These are phyloP conservation scores for Onthophagus sagittarius DNA, from an alignment of 2,888 invertebrate species.

Conservation along the genomic window DNA sequence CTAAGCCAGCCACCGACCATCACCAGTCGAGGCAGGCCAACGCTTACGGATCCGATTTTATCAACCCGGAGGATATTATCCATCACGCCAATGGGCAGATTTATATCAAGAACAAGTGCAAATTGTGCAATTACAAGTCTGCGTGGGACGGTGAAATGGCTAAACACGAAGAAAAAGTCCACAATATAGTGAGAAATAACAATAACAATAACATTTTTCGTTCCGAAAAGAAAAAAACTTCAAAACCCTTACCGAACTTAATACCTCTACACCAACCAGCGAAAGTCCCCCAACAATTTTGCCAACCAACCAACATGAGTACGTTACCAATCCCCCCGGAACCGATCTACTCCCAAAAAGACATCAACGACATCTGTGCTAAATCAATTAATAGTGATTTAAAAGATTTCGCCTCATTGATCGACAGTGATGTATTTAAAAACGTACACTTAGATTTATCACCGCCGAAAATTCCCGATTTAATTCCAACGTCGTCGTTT, in stretches of 20 bases:
- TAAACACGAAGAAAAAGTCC: slow-evolving; percentile 51
- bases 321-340: slow-evolving; percentile 31
- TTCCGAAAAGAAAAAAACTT: slow-evolving; percentile 41
- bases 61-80: slow-evolving; percentile 49
- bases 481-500: slow-evolving; percentile 37
- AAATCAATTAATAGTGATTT: slow-evolving; percentile 50
- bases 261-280: slow-evolving; percentile 58
- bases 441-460: slow-evolving; percentile 19
- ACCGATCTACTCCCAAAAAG: slow-evolving; percentile 47
- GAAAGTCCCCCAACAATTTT: slow-evolving; percentile 14
- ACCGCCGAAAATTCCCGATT: slow-evolving; percentile 39
- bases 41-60: slow-evolving; percentile 50
- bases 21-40: slow-evolving; percentile 28
- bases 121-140: slow-evolving; percentile 56
- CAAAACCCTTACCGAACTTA: slow-evolving; percentile 70
- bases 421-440: slow-evolving; percentile 45
- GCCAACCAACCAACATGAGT: slow-evolving; percentile 18
- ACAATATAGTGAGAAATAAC: slow-evolving; percentile 41
- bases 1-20: slow-evolving; percentile 30
- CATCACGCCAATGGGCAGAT: slow-evolving; percentile 48
- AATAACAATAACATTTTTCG: slow-evolving; percentile 17
- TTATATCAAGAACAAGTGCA: slow-evolving; percentile 50
- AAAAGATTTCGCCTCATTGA: slow-evolving; percentile 56
- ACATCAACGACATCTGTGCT: slow-evolving; percentile 50
- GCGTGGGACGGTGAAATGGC: slow-evolving; percentile 58